Percentiles rank a stretch among this genome's conserved stretches.
phyloP scores from a whole-genome alignment of 2,888 invertebrate genomes.

The Mamestra brassicae region DNA sequence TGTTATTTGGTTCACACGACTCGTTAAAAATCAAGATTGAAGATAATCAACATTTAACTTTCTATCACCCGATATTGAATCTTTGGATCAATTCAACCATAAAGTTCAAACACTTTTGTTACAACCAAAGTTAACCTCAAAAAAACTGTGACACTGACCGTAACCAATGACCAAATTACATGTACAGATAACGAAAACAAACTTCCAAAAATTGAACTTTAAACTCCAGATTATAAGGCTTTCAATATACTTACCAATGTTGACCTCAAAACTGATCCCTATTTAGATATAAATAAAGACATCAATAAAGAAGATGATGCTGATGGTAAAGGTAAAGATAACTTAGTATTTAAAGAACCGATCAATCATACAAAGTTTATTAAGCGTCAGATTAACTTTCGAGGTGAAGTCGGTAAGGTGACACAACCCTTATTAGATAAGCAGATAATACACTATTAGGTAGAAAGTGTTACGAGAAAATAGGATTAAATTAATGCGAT shows the following conservation, averaged over 20 bases:
- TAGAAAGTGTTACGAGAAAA: slow-evolving; percentile 43
- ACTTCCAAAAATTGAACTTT: slow-evolving; percentile 28
- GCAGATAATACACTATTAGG: slow-evolving; percentile 56
- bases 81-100: slow-evolving; percentile 78
- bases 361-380: slow-evolving; percentile 85
- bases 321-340: slow-evolving; percentile 35
- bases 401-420: slow-evolving; percentile 79
- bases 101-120: slow-evolving; percentile 81
- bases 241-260: background rate
- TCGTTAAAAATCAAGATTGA: slow-evolving; percentile 21
- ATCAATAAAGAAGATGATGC: slow-evolving; percentile 15
- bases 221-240: slow-evolving; percentile 7
- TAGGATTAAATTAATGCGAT: slow-evolving; percentile 29
- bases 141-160: slow-evolving; percentile 76
- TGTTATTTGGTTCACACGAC: slow-evolving; percentile 12
- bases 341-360: slow-evolving; percentile 67
- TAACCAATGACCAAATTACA: slow-evolving; percentile 61
- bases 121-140: slow-evolving; percentile 73
- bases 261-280: slow-evolving; percentile 65
- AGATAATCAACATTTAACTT: slow-evolving; percentile 39
- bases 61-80: slow-evolving; percentile 53
- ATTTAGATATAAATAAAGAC: slow-evolving; percentile 51
- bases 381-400: slow-evolving; percentile 85
- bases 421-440: slow-evolving; percentile 74
- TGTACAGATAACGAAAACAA: slow-evolving; percentile 24